Percentiles rank a stretch among this genome's conserved stretches.
phyloP scores from a whole-genome alignment of 1,140 invertebrate species.

The Protaetia brevitarsis region DNA sequence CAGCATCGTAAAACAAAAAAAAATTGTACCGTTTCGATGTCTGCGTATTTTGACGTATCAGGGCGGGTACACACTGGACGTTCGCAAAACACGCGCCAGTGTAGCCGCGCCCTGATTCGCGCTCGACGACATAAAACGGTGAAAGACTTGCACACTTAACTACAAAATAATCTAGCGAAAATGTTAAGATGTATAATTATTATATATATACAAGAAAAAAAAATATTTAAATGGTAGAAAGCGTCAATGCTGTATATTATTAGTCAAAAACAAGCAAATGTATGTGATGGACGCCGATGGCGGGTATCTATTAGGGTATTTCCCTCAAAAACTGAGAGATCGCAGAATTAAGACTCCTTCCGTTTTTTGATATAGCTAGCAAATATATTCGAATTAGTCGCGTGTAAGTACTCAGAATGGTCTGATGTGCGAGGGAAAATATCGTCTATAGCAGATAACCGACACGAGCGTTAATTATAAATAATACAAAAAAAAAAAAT shows the following conservation, averaged over 20 bases:
- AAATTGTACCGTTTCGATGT: slow-evolving; percentile 2
- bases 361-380: too few species aligned
- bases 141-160: slow-evolving; percentile 28
- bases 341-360: neutral
- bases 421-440: too few species aligned
- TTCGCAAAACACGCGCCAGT: too few species aligned
- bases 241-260: slow-evolving; percentile 37
- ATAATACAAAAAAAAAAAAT: too few species aligned
- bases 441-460: too few species aligned
- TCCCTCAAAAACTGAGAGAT: neutral
- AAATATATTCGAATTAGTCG: neutral
- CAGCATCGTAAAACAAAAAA: neutral
- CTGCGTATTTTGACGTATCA: neutral
- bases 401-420: too few species aligned
- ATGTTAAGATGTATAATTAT: slow-evolving; percentile 43
- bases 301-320: too few species aligned
- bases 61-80: too few species aligned
- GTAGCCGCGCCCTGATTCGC: too few species aligned
- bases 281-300: slow-evolving; percentile 47
- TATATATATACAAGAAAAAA: slow-evolving; percentile 41
- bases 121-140: too few species aligned
- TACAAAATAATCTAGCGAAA: slow-evolving; percentile 32
- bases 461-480: slow-evolving; percentile 15
- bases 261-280: slow-evolving; percentile 43
- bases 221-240: slow-evolving; percentile 45